Conservation (phyloP, 2,888 invertebrate genomes). For the Alloscopus bannaensis region DNA sequence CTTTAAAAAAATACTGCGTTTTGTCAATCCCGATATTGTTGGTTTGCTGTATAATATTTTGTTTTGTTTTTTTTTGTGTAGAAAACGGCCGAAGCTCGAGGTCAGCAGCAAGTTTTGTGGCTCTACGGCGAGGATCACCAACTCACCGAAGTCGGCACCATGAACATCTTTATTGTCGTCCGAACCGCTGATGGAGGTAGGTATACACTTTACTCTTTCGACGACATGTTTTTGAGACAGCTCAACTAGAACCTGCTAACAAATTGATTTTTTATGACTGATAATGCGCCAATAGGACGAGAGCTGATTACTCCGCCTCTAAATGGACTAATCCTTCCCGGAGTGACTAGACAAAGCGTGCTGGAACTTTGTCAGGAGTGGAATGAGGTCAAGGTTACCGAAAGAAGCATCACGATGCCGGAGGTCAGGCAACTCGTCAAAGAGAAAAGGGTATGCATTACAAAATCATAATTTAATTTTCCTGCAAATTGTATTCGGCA, state of each 20-base stretch:
- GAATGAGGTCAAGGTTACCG: constrained; percentile 90
- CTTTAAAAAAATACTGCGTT: neutral
- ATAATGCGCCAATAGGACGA: constrained; percentile 80
- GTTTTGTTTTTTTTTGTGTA: constrained; percentile 73
- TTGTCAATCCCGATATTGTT: neutral
- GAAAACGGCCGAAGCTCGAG: constrained; percentile 84
- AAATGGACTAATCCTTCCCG: constrained; percentile 95
- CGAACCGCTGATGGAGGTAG: constrained; percentile 93
- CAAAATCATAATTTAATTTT: too few relatives aligned
- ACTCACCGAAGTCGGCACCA: constrained; percentile 97
- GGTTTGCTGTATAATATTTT: neutral
- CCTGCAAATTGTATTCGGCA: neutral
- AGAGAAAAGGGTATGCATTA: constrained; percentile 86
- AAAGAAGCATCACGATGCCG: constrained; percentile 89
- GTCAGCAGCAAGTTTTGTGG: constrained; percentile 97
- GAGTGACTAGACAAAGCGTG: constrained; percentile 93
- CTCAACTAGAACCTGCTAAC: too few relatives aligned
- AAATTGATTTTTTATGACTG: constrained; percentile 3
- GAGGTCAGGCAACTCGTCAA: constrained; percentile 84
- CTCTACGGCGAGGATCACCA: constrained; percentile 94
- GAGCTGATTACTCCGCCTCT: constrained; percentile 95
- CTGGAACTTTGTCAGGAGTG: constrained; percentile 87
- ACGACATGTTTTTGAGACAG: neutral
- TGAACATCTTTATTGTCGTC: constrained; percentile 96
- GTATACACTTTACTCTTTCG: too few relatives aligned